phyloP scores from a whole-genome alignment of 2,113 vertebrate genomes.

The Chascanopsetta lugubris region DNA sequence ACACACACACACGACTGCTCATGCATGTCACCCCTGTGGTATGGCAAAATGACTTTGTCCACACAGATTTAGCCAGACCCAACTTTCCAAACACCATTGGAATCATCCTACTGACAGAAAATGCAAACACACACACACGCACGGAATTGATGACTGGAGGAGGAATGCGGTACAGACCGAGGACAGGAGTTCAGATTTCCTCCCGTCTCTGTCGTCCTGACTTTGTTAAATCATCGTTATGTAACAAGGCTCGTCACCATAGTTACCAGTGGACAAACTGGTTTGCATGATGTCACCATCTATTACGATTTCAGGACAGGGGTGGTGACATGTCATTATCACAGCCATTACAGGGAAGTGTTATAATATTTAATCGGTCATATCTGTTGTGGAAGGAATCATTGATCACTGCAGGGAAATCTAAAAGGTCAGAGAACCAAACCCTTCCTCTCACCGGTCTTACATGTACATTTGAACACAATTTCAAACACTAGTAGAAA shows the following conservation, averaged over 20 bases:
- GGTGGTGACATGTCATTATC: conserved; percentile 34
- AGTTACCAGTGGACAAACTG: conserved; percentile 44
- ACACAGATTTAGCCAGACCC: conserved; percentile 17
- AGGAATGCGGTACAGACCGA: conserved; percentile 4
- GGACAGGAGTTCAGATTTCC: conserved; percentile 47
- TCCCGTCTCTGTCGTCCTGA: conserved; percentile 28
- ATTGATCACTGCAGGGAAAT: not conserved
- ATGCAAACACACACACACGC: conserved; percentile 17
- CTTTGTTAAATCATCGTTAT: conserved; percentile 58
- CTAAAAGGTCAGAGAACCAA: not conserved
- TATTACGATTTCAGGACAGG: conserved; percentile 26
- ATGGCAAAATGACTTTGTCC: conserved; percentile 39
- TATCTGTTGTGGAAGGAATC: not conserved
- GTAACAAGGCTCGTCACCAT: conserved; percentile 42
- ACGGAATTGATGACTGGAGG: conserved; percentile 29
- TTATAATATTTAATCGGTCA: no score
- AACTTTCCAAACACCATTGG: conserved; percentile 52
- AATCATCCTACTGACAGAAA: conserved; percentile 31
- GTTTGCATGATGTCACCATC: conserved; percentile 32
- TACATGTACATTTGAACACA: no score
- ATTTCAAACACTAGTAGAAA: no score
- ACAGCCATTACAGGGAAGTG: no score
- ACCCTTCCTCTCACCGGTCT: no score
- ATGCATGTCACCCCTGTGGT: conserved; percentile 51
- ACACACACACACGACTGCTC: conserved; percentile 25